Percentiles rank a stretch among this genome's conserved stretches.
These are phyloP conservation scores for Heliocidaris erythrogramma DNA, from an alignment of 35 echinoderm and acorn worm genomes.

Conservation along the genomic window DNA sequence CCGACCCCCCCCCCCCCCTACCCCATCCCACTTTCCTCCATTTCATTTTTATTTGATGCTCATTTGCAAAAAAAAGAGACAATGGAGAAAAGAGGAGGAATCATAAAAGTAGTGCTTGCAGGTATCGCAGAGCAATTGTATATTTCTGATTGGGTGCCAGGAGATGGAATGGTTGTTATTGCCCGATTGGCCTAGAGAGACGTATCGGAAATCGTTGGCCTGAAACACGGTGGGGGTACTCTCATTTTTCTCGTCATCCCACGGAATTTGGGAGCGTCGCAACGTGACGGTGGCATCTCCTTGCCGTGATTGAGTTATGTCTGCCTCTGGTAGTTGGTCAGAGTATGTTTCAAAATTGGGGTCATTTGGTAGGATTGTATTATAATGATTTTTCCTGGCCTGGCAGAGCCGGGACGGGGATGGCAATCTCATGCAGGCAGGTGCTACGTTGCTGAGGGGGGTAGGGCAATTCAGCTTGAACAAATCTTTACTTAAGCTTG, in stretches of 20 bases:
- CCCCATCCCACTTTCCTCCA: neutral
- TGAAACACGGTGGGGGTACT: neutral
- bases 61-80: neutral
- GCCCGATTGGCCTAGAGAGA: neutral
- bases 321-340: neutral
- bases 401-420: no score
- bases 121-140: neutral
- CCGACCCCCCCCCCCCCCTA: neutral
- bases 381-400: neutral
- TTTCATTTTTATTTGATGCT: neutral
- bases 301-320: neutral
- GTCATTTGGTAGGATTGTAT: neutral
- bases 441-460: no score
- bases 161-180: neutral
- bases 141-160: neutral
- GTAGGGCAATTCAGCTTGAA: no score
- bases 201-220: slow-evolving; percentile 8
- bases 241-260: neutral
- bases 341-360: neutral
- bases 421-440: neutral
- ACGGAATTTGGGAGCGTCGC: neutral
- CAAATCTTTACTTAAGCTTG: no score
- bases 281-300: neutral
- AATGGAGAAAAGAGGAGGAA: neutral
- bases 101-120: neutral